Conservation (phyloP, 2,113 vertebrate species). For the Cacatua alba region DNA sequence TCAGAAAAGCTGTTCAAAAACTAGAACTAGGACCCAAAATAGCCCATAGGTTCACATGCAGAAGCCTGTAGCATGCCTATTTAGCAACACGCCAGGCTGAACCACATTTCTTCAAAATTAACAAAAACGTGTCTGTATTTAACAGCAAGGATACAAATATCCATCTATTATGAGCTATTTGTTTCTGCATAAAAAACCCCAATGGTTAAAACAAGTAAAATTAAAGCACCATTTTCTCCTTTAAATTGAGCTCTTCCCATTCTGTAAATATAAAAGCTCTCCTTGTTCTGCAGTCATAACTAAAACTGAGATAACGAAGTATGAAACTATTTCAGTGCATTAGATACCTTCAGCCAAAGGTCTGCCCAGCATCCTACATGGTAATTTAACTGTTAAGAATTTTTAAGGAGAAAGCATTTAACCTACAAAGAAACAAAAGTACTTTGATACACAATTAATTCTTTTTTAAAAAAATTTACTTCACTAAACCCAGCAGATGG, state of each 20-base stretch:
- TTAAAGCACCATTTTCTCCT: background rate
- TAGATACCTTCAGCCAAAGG: constrained; percentile 8
- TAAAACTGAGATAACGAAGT: background rate
- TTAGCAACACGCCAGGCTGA: background rate
- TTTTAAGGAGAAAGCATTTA: constrained; percentile 32
- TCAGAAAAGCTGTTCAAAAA: background rate
- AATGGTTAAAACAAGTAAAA: background rate
- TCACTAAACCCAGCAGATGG: constrained; percentile 52
- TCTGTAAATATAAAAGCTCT: background rate
- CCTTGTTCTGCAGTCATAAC: background rate
- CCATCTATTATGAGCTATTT: background rate
- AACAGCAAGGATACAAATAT: background rate
- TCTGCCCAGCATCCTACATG: background rate
- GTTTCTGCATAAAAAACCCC: constrained; percentile 29
- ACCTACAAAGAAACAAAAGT: constrained; percentile 38
- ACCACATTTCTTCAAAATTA: background rate
- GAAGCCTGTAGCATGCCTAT: background rate
- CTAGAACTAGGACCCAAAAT: background rate
- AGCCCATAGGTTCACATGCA: background rate
- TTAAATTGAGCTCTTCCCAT: background rate
- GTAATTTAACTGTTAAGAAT: background rate
- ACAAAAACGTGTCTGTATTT: background rate
- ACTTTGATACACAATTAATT: constrained; percentile 17
- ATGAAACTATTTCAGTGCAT: background rate
- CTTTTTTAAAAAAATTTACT: constrained; percentile 45